Evolutionary conservation across 2,888 invertebrate species (phyloP).

Genomic region (Habroteleia sp.): DNA sequence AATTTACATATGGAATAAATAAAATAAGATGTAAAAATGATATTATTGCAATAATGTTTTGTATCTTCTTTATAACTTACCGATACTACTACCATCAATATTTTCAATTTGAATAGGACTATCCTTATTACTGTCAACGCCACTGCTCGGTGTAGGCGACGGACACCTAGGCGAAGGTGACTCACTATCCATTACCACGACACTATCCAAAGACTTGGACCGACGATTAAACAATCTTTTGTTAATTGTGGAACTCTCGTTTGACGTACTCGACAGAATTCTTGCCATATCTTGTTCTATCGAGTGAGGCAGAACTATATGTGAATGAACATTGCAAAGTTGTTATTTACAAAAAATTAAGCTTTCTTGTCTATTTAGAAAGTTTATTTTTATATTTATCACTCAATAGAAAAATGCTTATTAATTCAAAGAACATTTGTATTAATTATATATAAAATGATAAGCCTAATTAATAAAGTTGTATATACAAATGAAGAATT

Average conservation of each 20-base stretch:
- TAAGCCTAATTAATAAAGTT: too few species aligned
- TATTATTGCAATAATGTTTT: too few species aligned
- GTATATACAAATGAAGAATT: too few species aligned
- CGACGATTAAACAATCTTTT: conserved; percentile 74
- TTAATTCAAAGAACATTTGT: too few species aligned
- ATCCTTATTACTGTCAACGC: conserved; percentile 92
- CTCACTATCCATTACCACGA: conserved; percentile 81
- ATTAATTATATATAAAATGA: too few species aligned
- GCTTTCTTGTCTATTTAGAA: too few species aligned
- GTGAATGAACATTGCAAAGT: conserved; percentile 56
- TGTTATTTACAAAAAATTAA: conserved; percentile 32
- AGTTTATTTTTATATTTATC: too few species aligned
- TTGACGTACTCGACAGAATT: conserved; percentile 70
- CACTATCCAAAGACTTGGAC: conserved; percentile 78
- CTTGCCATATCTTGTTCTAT: conserved; percentile 80
- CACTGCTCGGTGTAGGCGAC: conserved; percentile 93
- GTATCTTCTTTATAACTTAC: conserved; percentile 71
- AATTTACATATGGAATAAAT: too few species aligned
- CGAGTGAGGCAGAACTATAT: conserved; percentile 78
- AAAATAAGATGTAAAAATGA: too few species aligned
- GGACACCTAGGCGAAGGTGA: conserved; percentile 87
- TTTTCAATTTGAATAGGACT: conserved; percentile 93
- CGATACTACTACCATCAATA: conserved; percentile 84
- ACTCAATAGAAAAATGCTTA: too few species aligned
- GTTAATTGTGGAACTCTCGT: conserved; percentile 59